Percentiles rank a stretch among this genome's conserved stretches.
phyloP scores from a whole-genome alignment of 2,797 vertebrate genomes.

The Myotis pilosus region DNA sequence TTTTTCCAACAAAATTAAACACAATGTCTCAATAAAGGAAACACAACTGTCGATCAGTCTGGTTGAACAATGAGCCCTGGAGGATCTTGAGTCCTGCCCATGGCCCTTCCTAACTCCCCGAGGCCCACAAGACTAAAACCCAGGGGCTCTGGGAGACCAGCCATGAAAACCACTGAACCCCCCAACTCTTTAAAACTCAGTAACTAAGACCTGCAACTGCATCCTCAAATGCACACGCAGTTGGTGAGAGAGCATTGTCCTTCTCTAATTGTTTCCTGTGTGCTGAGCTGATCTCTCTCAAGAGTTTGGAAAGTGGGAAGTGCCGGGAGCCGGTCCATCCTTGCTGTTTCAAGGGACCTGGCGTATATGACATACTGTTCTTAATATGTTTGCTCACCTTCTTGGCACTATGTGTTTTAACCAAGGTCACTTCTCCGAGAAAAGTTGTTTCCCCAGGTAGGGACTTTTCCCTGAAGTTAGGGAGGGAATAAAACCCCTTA shows the following conservation, averaged over 20 bases:
- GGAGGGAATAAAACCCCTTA: too few relatives aligned
- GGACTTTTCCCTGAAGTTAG: too few relatives aligned
- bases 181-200: not conserved
- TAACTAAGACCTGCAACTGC: not conserved
- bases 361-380: too few relatives aligned
- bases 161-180: not conserved
- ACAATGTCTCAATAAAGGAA: not conserved
- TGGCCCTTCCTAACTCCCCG: fast-evolving
- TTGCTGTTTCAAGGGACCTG: too few relatives aligned
- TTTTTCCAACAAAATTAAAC: not conserved
- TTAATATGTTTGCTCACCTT: too few relatives aligned
- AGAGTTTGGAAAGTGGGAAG: not conserved
- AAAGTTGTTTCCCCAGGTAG: too few relatives aligned
- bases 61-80: not conserved
- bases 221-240: not conserved
- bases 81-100: not conserved
- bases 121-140: not conserved
- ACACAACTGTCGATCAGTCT: not conserved
- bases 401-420: too few relatives aligned
- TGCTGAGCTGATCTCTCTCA: not conserved
- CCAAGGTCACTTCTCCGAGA: too few relatives aligned
- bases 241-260: not conserved
- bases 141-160: not conserved
- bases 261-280: not conserved
- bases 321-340: too few relatives aligned